Base-by-base conservation (phyloP, 2,113 vertebrate genomes). In the Illadopsis cleaveri region DNA sequence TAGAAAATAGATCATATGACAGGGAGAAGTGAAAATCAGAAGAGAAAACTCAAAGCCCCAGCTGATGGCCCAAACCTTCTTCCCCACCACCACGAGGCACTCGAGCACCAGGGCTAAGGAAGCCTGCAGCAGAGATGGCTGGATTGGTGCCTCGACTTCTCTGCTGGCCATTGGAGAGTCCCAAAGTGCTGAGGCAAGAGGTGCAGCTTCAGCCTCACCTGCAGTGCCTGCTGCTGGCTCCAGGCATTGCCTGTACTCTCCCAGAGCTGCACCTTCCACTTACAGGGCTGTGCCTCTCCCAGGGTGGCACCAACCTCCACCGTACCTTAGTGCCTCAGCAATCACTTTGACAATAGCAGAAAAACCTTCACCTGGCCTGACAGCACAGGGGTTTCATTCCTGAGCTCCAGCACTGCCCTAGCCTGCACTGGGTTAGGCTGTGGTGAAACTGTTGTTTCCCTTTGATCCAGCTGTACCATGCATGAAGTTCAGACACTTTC, bases 121-220 rank as follows among this genome's bases (percentile, higher is more conserved):
- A 71, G 18, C 16, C 17, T 7, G 5, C 1, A 3, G 15, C 24
- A 85, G 30, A 28, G 10, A 58, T 17, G 11, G 53, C 35, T 58
- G 44, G 21, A 30, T 19, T 77, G 33, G 23, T 45, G 18, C 30
- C 30, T 27, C 1, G 0, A 13, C 30, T 40, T 76, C 31, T 24
- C 27, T 6, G 0, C 30, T 1, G 0, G 15, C n/a, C 47, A 9
- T 8, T 3, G 3, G 31, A 54, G 54, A 31, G 23, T 37, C 38
- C 35, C 3, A 4, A 28, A 20, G 28, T 27, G 9, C 30, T 80
- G 45, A 84, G 31, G 45, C 27, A 73, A 64, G 54, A 60, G 5
- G 2, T 3, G 9, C 50, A 58, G 35, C 28, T 58, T 8, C 48
- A 54, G 30, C 48, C 33, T 72, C 8, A 0, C 30, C 40, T 69